These are phyloP conservation scores for Drosophila infuscata DNA, from an alignment of 2,888 invertebrate genomes.

Conservation along the genomic window DNA sequence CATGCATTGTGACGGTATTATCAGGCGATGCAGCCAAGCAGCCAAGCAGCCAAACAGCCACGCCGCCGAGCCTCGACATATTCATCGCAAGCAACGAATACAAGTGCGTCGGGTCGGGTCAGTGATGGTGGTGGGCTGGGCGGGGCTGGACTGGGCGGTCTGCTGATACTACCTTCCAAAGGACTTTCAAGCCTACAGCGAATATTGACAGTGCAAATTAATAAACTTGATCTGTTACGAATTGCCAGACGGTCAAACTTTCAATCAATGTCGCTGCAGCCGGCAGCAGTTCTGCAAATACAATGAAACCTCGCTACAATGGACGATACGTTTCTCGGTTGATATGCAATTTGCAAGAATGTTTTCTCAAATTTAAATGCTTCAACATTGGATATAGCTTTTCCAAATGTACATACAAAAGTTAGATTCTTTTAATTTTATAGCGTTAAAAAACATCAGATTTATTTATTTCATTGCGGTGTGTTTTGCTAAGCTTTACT, in stretches of 20 bases:
- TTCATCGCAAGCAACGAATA: slow-evolving; percentile 76
- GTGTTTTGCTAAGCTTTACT: no score
- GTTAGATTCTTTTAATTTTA: no score
- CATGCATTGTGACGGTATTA: slow-evolving; percentile 77
- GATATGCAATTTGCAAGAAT: neutral
- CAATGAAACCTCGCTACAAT: neutral
- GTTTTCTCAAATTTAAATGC: neutral
- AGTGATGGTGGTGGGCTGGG: neutral
- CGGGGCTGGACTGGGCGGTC: slow-evolving; percentile 1
- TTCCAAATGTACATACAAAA: no score
- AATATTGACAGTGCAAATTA: slow-evolving; percentile 76
- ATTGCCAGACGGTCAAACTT: slow-evolving; percentile 60
- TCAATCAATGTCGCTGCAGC: slow-evolving; percentile 34
- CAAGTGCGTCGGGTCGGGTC: slow-evolving; percentile 18
- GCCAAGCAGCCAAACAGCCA: slow-evolving; percentile 21
- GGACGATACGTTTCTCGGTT: neutral
- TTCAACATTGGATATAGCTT: no score
- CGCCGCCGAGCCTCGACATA: slow-evolving; percentile 45
- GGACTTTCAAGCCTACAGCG: slow-evolving; percentile 55
- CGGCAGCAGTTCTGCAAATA: slow-evolving; percentile 26
- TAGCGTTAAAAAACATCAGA: no score
- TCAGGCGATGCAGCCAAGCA: slow-evolving; percentile 48
- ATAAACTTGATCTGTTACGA: slow-evolving; percentile 80
- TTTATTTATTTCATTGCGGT: no score
- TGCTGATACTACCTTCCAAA: slow-evolving; percentile 29